A percentile compares a stretch with the other conserved stretches of the same genome.
phyloP scores from a whole-genome alignment of 1,140 invertebrate genomes.

The Stenopsyche tienmushanensis region DNA sequence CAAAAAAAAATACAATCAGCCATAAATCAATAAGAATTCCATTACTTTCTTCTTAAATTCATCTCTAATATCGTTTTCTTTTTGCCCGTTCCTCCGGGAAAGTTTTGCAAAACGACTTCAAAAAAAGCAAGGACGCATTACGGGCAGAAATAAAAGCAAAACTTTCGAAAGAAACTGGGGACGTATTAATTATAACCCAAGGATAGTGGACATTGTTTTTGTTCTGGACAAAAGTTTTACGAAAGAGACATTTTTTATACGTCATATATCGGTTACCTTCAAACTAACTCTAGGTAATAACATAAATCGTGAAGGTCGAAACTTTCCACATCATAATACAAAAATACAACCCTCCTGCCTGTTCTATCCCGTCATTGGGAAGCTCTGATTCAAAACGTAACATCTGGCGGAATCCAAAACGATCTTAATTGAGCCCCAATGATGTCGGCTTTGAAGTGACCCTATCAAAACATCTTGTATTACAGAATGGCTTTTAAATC shows the following conservation, averaged over 20 bases:
- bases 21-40: not conserved
- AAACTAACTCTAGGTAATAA: not conserved
- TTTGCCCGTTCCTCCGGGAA: not conserved
- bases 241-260: not conserved
- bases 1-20: too few species aligned
- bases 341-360: not conserved
- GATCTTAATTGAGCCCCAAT: not conserved
- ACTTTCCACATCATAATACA: not conserved
- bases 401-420: not conserved
- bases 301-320: not conserved
- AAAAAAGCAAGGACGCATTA: conserved; percentile 12
- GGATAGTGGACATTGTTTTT: conserved; percentile 24
- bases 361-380: too few species aligned
- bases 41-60: not conserved
- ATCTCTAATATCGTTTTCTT: not conserved
- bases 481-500: not conserved
- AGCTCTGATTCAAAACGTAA: not conserved
- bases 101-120: not conserved
- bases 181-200: conserved; percentile 26
- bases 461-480: not conserved
- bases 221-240: conserved; percentile 12
- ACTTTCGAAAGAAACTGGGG: conserved; percentile 11
- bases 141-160: conserved; percentile 24
- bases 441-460: not conserved
- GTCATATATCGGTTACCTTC: conserved; percentile 2